Evolutionary conservation across 1,140 invertebrate species (phyloP), one percentile per base, ranked within the genome.

Genomic region (Trachymyrmex cornetzi): DNA sequence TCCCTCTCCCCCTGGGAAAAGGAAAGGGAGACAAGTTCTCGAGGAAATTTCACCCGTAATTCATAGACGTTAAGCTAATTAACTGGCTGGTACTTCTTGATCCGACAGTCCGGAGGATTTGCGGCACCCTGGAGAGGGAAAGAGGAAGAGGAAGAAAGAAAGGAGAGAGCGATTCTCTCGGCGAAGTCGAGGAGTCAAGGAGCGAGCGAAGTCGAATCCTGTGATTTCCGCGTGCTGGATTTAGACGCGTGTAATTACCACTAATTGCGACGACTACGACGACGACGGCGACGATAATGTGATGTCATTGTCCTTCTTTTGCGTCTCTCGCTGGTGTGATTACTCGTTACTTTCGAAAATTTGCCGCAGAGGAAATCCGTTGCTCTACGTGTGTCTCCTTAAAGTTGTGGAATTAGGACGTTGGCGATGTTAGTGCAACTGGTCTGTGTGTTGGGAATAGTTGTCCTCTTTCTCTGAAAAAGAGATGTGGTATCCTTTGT

Each of bases 51-150:
- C 61, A 61, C 24, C 63, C 77, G 77, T 80, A 80, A 80, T 80
- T 80, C 77, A 80, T 80, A 80, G 77, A 80, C 77, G 77, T 80
- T 80, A 80, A 80, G 77, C 77, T 80, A 80, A 80, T 80, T 80
- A 80, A 80, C 77, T 80, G 77, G 77, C 61, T 44, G 44, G 77
- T 53, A 67, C 77, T 67, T 67, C 77, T 67, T 80, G 77, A 67
- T 80, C 77, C 61, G 61, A 79, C 77, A 79, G 77, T 67, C 44
- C n/a, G 61, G 61, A 66, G 77, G 77, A 79, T 79, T 79, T 79
- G 77, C 77, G 77, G 77, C 77, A 57, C 77, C 24, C 61, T 57
- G 34, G 74, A 77, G 74, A 19, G 34, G 57, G 74, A 44, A 57
- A 24, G 55, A 27, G 63, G 27, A 24, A n/a, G 59, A 30, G 24